Conservation (phyloP, 64 coral and sea anemone genomes). For the Hydrozoanthus tunicans region DNA sequence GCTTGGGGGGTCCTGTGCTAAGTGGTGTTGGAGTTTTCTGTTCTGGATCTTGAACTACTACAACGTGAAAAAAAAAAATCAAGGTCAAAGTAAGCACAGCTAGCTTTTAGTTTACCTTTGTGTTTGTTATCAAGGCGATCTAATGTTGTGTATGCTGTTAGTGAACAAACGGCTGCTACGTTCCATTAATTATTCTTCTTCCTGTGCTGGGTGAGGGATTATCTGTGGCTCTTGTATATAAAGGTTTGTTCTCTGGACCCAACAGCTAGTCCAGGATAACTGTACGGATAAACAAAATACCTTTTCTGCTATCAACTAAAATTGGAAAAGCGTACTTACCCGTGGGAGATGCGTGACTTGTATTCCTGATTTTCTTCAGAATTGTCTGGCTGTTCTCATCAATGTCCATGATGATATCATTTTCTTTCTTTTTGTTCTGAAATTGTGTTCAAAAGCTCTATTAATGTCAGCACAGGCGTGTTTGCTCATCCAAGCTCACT, state of each 20-base stretch:
- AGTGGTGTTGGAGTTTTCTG: conserved; percentile 15
- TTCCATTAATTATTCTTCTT: no score
- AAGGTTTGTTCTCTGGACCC: no score
- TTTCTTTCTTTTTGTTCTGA: conserved; percentile 48
- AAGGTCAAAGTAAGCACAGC: neutral
- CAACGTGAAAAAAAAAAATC: neutral
- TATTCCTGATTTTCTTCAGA: conserved; percentile 86
- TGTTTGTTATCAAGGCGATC: no score
- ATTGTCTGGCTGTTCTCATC: conserved; percentile 96
- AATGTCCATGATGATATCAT: conserved; percentile 66
- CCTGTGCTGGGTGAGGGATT: no score
- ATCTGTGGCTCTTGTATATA: no score
- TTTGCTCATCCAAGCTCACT: no score
- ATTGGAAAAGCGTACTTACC: conserved; percentile 48
- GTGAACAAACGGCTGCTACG: no score
- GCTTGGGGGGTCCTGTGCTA: conserved; percentile 16
- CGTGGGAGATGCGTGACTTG: conserved; percentile 64
- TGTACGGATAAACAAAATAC: neutral
- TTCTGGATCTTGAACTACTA: conserved; percentile 2
- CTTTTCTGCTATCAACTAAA: neutral
- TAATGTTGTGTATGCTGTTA: no score
- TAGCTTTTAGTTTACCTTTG: no score
- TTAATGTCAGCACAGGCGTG: no score
- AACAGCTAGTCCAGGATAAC: neutral
- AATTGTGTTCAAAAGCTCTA: neutral